Evolutionary conservation across 2,113 vertebrate species (phyloP), one percentile per base, ranked within the genome.

Genomic region (Lanius collurio): DNA sequence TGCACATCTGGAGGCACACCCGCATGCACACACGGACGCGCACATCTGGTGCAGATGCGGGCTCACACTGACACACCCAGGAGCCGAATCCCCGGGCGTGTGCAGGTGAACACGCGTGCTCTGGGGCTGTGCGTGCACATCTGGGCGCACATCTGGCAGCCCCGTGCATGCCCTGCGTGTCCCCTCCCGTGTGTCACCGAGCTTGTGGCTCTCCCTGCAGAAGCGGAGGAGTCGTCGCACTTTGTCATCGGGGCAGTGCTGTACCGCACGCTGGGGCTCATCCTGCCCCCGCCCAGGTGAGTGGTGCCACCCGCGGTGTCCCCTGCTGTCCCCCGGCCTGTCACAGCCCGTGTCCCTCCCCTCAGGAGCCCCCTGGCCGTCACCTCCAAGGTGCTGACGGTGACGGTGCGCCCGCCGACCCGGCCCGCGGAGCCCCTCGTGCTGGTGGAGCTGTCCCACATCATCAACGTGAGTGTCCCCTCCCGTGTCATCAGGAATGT

Each of bases 201-300:
- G 28, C 56, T 39, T 0, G 49, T 1, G 33, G 8, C 59, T 80
- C 91, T 93, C 91, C 67, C 20, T 19, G 95, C 92, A 99, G 99
- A 99, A 91, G 97, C 57, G 3, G 99, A 98, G 3, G 99, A 98
- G 87, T 98, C 98, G 8, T 95, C 99, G 55, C 99, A 99, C 97
- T 99, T 99, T 7, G 99, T 99, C 94, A 99, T 99, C 10, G 99
- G 99, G 94, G 98, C 99, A 59, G 98, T 99, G 94, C 97, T 99
- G 84, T 99, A 99, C 96, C 98, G 99, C 91, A 99, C 99, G 4
- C 96, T 99, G 65, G 99, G 99, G 41, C 94, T 98, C 89, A 99
- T 99, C 97, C 97, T 99, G 95, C 99, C 99, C 10, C 97, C 98
- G 15, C 99, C 99, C 49, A 98, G 98, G 99, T 99, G 97, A 98